A percentile compares a stretch with the other conserved stretches of the same genome.
phyloP scores from a whole-genome alignment of 2,113 vertebrate species.

The Felis chaus region DNA sequence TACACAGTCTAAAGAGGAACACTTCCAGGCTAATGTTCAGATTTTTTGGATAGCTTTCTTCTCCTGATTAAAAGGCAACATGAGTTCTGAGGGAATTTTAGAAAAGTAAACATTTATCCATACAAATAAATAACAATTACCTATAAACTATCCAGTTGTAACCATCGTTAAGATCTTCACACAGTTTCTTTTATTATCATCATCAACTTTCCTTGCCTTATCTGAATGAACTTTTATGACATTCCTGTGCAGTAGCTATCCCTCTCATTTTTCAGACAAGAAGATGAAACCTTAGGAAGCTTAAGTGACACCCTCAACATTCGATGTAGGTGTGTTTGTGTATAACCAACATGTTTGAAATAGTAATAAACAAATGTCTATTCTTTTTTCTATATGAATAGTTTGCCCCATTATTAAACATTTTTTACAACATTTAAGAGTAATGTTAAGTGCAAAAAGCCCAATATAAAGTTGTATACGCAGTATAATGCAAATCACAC shows the following conservation, averaged over 20 bases:
- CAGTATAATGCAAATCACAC: background rate
- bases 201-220: background rate
- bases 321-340: background rate
- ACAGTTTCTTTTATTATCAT: background rate
- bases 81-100: background rate
- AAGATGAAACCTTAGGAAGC: background rate
- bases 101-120: constrained; percentile 29
- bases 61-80: constrained; percentile 20
- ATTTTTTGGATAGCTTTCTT: background rate
- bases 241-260: background rate
- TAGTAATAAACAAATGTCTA: background rate
- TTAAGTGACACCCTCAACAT: background rate
- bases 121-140: background rate
- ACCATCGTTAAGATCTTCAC: background rate
- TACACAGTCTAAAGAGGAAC: background rate
- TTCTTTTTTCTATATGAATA: background rate
- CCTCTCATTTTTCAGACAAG: background rate
- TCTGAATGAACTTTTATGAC: background rate
- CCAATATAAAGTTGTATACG: background rate
- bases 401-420: constrained; percentile 21
- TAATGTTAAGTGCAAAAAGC: background rate
- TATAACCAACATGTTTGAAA: background rate
- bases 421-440: background rate
- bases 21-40: background rate
- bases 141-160: background rate